A percentile compares a stretch with the other conserved stretches of the same genome.
These are phyloP conservation scores for Condylura cristata DNA, from an alignment of 2,113 vertebrate genomes.

Conservation along the genomic window DNA sequence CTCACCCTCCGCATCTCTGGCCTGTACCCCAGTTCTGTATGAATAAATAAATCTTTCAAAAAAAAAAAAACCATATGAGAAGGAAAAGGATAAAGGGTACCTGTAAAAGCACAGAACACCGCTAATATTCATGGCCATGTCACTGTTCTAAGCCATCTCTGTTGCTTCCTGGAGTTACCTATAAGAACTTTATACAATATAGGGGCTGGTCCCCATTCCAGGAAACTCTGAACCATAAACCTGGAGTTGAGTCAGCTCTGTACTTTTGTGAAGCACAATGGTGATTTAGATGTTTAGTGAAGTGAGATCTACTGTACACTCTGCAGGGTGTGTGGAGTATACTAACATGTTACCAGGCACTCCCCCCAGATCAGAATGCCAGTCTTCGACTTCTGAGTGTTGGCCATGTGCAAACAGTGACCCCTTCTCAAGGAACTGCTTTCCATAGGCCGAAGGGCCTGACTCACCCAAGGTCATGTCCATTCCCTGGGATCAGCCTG, in stretches of 20 bases:
- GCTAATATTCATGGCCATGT: background rate
- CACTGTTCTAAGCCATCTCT: background rate
- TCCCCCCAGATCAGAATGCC: background rate
- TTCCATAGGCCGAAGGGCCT: background rate
- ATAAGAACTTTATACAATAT: background rate
- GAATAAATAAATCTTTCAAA: too few species aligned
- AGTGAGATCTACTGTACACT: background rate
- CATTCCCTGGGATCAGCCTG: background rate
- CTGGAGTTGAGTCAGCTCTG: background rate
- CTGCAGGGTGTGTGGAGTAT: background rate
- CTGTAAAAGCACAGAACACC: background rate
- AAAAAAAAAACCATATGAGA: background rate
- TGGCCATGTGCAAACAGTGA: background rate
- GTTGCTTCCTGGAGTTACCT: background rate
- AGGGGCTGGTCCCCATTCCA: background rate
- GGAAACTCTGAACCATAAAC: background rate
- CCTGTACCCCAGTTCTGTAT: too few species aligned
- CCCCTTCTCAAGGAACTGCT: background rate
- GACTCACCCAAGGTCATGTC: background rate
- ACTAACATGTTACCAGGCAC: accelerated
- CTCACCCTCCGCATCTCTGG: too few species aligned
- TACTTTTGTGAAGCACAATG: background rate
- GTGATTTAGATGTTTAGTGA: background rate
- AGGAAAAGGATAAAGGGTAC: background rate
- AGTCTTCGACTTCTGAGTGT: background rate